phyloP scores from a whole-genome alignment of 2,888 invertebrate genomes.

The Acanthococcus lagerstroemiae region DNA sequence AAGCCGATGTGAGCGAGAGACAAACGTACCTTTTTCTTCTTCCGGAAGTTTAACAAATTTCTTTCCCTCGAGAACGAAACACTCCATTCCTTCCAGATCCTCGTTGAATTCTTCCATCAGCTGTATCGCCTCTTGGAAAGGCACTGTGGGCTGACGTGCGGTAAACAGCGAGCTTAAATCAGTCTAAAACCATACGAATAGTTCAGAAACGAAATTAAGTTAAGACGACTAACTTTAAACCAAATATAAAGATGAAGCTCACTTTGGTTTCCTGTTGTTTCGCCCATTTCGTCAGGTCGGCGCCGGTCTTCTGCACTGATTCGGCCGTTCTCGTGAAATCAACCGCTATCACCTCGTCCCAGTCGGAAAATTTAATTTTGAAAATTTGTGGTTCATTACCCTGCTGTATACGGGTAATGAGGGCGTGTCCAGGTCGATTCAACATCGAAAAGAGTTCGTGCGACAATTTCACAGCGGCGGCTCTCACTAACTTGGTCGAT shows the following conservation, averaged over 20 bases:
- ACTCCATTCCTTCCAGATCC: constrained; percentile 94
- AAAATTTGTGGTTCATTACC: constrained; percentile 82
- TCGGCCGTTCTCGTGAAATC: constrained; percentile 98
- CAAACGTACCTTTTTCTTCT: constrained; percentile 64
- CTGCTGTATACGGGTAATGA: constrained; percentile 82
- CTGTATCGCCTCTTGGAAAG: constrained; percentile 69
- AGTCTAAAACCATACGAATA: constrained; percentile 47
- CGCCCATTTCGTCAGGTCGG: constrained; percentile 88
- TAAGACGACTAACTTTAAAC: not conserved
- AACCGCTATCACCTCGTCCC: constrained; percentile 98
- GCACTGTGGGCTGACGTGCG: constrained; percentile 84
- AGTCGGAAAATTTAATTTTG: constrained; percentile 91
- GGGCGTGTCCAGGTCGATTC: constrained; percentile 71
- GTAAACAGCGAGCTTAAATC: constrained; percentile 93
- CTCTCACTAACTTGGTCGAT: constrained; percentile 85
- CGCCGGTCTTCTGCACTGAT: constrained; percentile 91
- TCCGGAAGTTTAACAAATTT: constrained; percentile 96
- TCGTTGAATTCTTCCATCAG: constrained; percentile 96
- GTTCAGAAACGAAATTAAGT: not conserved
- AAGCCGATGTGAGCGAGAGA: not conserved
- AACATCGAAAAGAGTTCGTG: constrained; percentile 95
- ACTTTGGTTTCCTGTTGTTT: constrained; percentile 75
- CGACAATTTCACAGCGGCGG: constrained; percentile 92
- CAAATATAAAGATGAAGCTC: not conserved
- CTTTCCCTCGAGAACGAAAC: constrained; percentile 90